phyloP scores from a whole-genome alignment of 2,797 vertebrate genomes.

The Ptychadena robeensis region DNA sequence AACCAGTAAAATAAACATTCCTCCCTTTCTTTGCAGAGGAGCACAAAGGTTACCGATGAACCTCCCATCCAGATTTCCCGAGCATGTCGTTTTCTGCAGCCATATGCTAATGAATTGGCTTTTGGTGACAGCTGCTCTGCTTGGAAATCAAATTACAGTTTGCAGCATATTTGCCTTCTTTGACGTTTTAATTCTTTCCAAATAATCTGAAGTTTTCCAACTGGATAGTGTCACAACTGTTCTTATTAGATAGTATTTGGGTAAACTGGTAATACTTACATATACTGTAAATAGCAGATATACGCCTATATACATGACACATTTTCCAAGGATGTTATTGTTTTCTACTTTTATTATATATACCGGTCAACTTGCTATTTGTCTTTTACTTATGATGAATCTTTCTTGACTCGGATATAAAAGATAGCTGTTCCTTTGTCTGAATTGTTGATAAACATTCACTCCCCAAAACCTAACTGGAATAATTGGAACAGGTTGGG shows the following conservation, averaged over 20 bases:
- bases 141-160: constrained; percentile 41
- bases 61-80: constrained; percentile 29
- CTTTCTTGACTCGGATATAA: too few species aligned
- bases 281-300: too few species aligned
- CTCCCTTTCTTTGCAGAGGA: constrained; percentile 23
- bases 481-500: too few species aligned
- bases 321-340: too few species aligned
- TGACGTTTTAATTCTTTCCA: constrained; percentile 59
- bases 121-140: constrained; percentile 50
- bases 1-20: constrained; percentile 54
- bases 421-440: too few species aligned
- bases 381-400: too few species aligned
- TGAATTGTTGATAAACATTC: too few species aligned
- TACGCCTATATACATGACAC: too few species aligned
- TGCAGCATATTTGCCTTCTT: constrained; percentile 33
- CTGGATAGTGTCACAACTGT: constrained; percentile 50
- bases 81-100: constrained; percentile 34
- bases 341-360: too few species aligned
- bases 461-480: too few species aligned
- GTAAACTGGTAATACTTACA: too few species aligned
- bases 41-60: constrained; percentile 20
- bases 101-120: constrained; percentile 51
- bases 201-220: constrained; percentile 34
- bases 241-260: constrained; percentile 36
- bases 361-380: too few species aligned